Base-by-base conservation (phyloP, 1,140 invertebrate species). In the Nomia melanderi region DNA sequence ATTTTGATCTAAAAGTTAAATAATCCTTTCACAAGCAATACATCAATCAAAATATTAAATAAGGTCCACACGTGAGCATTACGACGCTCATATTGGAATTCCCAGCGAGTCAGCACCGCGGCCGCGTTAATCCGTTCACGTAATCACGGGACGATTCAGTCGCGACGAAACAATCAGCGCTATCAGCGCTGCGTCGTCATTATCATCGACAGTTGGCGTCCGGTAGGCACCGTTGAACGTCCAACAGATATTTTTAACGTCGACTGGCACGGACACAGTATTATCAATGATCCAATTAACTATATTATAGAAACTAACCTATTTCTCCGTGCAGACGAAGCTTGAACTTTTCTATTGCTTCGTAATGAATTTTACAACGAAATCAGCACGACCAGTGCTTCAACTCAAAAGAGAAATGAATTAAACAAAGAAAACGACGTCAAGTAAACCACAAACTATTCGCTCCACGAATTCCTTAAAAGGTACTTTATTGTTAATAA, bases 181-280 rank as follows among this genome's bases (percentile, higher is more conserved):
- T 76, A 74, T 66, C 72, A 74, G 17, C 64, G 25, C 53, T 54
- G n/a, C 57, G 64, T 79, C 67, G 75, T 82, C 72, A 72, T 65
- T 82, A 81, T 81, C 76, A 77, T 77, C 60, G 47, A 33, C 53
- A 41, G 41, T 17, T 25, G 41, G 39, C 31, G 39, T 33, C 44
- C 29, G 41, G n/a, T 12, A 29, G 23, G 12, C 29, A 23, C 27
- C 63, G 47, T 47, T 53, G 17, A 31, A 39, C 23, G 39, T 33
- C n/a, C 8, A 5, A 36, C 33, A 36, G 33, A 29, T 64, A 63
- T 62, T 62, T 72, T 62, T 72, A 62, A 47, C 39, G 17, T 11
- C 6, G 9, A 47, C n/a, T n/a, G 53, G 1, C 8, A 23, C 47
- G n/a, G 20, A n/a, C n/a, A n/a, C n/a, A n/a, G 8, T 17, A 17